Conservation (phyloP, 2,113 vertebrate genomes). For the Seriola aureovittata region DNA sequence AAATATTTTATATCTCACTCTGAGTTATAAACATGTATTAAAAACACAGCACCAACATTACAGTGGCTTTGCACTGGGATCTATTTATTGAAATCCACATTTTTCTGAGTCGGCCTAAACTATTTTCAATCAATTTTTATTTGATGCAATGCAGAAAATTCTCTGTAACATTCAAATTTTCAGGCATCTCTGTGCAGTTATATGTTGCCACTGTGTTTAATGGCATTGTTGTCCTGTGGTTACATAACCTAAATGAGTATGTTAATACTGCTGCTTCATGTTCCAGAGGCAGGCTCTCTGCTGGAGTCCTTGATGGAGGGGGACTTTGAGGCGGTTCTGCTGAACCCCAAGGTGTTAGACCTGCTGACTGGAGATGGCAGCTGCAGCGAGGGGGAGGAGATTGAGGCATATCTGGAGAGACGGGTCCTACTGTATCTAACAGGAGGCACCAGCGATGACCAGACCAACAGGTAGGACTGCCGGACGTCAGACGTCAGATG, state of each 20-base stretch:
- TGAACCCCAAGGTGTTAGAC: conserved; percentile 80
- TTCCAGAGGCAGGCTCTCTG: conserved; percentile 85
- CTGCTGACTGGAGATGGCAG: conserved; percentile 82
- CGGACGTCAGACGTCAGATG: neutral
- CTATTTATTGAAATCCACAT: too few species aligned
- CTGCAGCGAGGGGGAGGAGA: conserved; percentile 80
- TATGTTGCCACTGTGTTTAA: too few species aligned
- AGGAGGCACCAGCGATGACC: conserved; percentile 73
- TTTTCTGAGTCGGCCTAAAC: too few species aligned
- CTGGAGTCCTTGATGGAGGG: conserved; percentile 88
- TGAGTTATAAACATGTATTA: too few species aligned
- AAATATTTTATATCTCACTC: too few species aligned
- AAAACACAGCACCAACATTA: too few species aligned
- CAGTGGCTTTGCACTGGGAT: too few species aligned
- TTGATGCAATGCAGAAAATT: too few species aligned
- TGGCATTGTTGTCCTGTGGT: neutral
- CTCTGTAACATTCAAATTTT: too few species aligned
- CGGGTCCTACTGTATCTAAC: conserved; percentile 87
- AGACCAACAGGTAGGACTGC: conserved; percentile 84
- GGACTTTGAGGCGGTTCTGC: conserved; percentile 87
- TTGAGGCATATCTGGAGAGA: conserved; percentile 88
- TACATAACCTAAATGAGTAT: neutral
- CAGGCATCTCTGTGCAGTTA: too few species aligned
- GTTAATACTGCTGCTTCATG: too few species aligned
- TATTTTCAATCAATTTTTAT: too few species aligned